phyloP scores from a whole-genome alignment of 2,113 vertebrate genomes.

The Lycaon pictus region DNA sequence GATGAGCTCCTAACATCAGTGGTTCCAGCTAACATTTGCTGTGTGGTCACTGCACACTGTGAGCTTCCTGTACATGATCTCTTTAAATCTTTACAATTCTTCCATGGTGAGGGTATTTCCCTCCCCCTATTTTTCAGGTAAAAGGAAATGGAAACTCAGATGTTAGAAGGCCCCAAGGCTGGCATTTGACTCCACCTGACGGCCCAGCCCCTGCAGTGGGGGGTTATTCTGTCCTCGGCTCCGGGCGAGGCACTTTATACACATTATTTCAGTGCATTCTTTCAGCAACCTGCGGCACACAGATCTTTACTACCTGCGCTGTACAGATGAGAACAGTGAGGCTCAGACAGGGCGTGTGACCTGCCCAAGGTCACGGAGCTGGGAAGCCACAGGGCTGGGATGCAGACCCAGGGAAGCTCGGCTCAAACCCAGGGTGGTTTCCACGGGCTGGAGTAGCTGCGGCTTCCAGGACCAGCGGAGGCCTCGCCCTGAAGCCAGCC shows the following conservation, averaged over 20 bases:
- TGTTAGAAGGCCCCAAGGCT: not conserved
- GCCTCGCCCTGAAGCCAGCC: not conserved
- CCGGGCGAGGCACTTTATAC: not conserved
- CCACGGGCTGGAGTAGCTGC: not conserved
- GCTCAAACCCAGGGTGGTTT: not conserved
- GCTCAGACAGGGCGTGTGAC: not conserved
- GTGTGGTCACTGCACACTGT: not conserved
- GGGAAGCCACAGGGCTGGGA: not conserved
- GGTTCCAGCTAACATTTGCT: not conserved
- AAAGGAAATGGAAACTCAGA: not conserved
- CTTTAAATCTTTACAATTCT: not conserved
- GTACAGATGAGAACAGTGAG: not conserved
- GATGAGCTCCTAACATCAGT: not conserved
- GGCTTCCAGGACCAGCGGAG: not conserved
- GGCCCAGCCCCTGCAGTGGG: not conserved
- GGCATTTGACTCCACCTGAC: not conserved
- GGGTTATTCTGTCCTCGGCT: not conserved
- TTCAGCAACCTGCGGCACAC: not conserved
- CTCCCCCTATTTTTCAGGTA: not conserved
- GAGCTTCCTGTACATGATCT: not conserved
- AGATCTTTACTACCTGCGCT: not conserved
- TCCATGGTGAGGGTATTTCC: not conserved
- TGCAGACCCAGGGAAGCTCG: not conserved
- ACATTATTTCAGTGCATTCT: not conserved
- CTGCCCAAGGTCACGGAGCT: not conserved